Conservation (phyloP, 2,113 vertebrate genomes). For the Delphinapterus leucas region DNA sequence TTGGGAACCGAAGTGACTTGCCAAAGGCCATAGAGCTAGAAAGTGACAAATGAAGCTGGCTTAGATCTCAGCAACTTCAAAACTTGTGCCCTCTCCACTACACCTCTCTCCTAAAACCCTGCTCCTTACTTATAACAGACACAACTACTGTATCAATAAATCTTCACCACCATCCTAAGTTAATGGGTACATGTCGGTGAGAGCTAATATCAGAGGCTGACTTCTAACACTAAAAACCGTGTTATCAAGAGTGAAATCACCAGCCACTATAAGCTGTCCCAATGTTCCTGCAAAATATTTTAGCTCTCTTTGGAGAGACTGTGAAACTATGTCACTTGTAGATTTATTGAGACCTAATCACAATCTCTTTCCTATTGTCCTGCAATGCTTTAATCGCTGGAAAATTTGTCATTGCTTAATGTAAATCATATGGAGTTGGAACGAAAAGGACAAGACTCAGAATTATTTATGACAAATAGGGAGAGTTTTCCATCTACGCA, state of each 20-base stretch:
- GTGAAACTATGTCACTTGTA: background rate
- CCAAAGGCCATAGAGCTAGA: background rate
- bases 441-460: background rate
- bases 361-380: background rate
- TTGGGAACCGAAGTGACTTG: background rate
- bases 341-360: background rate
- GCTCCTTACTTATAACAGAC: background rate
- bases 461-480: background rate
- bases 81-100: background rate
- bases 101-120: background rate
- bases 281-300: background rate
- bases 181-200: accelerated
- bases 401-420: background rate
- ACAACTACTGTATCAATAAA: background rate
- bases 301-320: background rate
- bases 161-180: too few species aligned
- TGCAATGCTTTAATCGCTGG: background rate
- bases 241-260: background rate
- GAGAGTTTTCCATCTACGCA: background rate
- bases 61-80: background rate
- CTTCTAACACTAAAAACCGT: background rate
- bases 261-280: too few species aligned
- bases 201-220: background rate
- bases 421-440: background rate
- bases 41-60: background rate